These are phyloP conservation scores for Uloborus plumipes DNA, from an alignment of 2,888 invertebrate genomes.

Conservation along the genomic window DNA sequence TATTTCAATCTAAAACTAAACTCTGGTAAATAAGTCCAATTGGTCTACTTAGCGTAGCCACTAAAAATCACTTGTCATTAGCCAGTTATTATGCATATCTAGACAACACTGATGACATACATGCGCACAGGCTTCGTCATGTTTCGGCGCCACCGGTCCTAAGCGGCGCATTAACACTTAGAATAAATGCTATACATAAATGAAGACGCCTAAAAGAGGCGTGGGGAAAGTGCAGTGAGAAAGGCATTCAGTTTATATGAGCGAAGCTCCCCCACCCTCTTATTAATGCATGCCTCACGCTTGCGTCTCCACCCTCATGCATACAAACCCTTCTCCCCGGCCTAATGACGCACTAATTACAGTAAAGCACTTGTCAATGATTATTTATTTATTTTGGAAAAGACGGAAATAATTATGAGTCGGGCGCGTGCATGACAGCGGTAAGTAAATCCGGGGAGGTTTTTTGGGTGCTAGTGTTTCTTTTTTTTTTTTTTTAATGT, in stretches of 20 bases:
- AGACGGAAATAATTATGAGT: constrained; percentile 40
- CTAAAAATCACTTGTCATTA: too few species aligned
- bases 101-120: too few species aligned
- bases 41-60: too few species aligned
- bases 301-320: constrained; percentile 1
- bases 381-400: constrained; percentile 55
- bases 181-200: constrained; percentile 20
- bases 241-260: constrained; percentile 12
- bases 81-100: too few species aligned
- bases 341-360: constrained; percentile 49
- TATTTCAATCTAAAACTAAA: too few species aligned
- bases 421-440: constrained; percentile 8
- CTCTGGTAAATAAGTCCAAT: too few species aligned
- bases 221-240: constrained; percentile 5
- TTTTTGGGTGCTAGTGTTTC: neutral
- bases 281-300: constrained; percentile 42
- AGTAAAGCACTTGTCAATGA: constrained; percentile 36
- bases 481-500: neutral
- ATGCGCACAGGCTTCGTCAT: too few species aligned
- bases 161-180: constrained; percentile 3
- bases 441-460: constrained; percentile 44
- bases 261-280: constrained; percentile 16
- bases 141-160: too few species aligned
- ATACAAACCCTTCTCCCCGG: constrained; percentile 1
- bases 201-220: constrained; percentile 17